Conservation (phyloP, 2,113 vertebrate genomes). For the Cisticola juncidis region DNA sequence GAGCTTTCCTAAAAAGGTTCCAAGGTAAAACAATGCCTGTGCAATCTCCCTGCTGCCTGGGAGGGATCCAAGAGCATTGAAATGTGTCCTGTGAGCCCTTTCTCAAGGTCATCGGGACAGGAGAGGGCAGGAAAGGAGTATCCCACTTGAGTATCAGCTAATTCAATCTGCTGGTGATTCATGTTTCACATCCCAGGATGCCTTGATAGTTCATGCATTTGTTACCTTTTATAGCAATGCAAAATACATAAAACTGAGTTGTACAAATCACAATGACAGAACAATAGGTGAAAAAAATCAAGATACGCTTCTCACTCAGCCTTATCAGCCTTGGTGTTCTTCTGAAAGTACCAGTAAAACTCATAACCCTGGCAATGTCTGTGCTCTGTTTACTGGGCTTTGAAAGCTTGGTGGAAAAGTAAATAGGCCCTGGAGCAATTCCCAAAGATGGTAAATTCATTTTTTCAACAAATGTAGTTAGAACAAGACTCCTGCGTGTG, state of each 20-base stretch:
- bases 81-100: background rate
- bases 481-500: background rate
- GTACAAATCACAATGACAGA: background rate
- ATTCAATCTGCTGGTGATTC: slow-evolving; percentile 29
- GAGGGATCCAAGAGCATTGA: background rate
- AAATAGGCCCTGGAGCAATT: background rate
- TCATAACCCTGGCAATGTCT: background rate
- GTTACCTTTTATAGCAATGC: slow-evolving; percentile 24
- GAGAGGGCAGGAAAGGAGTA: slow-evolving; percentile 50
- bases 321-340: background rate
- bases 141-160: background rate
- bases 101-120: background rate
- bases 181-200: background rate
- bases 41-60: background rate
- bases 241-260: background rate
- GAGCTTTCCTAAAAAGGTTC: slow-evolving; percentile 37
- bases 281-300: background rate
- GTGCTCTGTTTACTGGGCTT: background rate
- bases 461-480: background rate
- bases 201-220: background rate
- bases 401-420: background rate
- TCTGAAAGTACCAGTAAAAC: background rate
- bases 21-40: slow-evolving; percentile 7
- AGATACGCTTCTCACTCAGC: background rate
- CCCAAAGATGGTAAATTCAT: background rate